Percentiles rank a stretch among this genome's conserved stretches.
Conservation (phyloP, 2,797 vertebrate species). For the Dermochelys coriacea region DNA sequence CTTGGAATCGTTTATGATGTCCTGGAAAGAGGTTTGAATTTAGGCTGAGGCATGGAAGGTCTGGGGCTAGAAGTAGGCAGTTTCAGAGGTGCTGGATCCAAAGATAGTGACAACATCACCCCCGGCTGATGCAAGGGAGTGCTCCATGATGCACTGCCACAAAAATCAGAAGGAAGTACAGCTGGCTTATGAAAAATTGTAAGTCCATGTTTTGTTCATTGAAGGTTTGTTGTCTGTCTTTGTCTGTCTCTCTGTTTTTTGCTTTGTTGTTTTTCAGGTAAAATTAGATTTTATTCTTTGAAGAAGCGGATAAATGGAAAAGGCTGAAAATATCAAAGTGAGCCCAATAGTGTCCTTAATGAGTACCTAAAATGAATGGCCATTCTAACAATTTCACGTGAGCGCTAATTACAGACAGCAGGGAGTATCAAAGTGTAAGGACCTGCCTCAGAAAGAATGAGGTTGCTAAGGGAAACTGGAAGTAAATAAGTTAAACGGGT, state of each 20-base stretch:
- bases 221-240: neutral
- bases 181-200: neutral
- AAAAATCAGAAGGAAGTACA: neutral
- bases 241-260: neutral
- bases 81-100: neutral
- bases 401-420: conserved; percentile 42
- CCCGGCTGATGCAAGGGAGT: neutral
- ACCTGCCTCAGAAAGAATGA: neutral
- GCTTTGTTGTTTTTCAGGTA: neutral
- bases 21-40: neutral
- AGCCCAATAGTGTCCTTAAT: fast-evolving
- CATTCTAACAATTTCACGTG: neutral
- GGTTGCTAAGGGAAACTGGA: neutral
- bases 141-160: neutral
- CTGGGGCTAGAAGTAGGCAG: neutral
- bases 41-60: neutral
- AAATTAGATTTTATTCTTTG: neutral
- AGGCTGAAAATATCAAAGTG: neutral
- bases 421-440: conserved; percentile 67
- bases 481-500: neutral
- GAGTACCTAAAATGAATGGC: neutral
- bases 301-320: neutral
- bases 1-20: neutral
- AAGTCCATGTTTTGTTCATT: neutral
- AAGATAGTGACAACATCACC: neutral